phyloP scores from a whole-genome alignment of 2,797 vertebrate genomes.

The Cyclura pinguis region DNA sequence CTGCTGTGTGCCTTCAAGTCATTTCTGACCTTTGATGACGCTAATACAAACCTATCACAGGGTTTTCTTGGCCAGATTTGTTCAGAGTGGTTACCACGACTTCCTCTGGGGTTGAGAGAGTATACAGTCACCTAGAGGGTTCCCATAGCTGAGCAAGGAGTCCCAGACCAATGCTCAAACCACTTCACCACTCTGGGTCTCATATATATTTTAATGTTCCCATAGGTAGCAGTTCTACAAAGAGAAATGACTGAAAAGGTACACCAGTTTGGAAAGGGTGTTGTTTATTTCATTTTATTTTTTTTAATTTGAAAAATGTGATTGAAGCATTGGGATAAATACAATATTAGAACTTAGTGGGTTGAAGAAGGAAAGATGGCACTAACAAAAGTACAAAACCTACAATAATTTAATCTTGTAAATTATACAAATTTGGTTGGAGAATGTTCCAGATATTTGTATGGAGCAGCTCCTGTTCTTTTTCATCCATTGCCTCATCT shows the following conservation, averaged over 20 bases:
- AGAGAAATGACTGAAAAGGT: not conserved
- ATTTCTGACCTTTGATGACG: too few species aligned
- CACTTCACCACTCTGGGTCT: not conserved
- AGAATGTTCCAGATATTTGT: not conserved
- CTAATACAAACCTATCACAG: too few species aligned
- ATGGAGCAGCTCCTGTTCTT: constrained; percentile 17
- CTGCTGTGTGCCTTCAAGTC: too few species aligned
- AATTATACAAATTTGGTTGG: constrained; percentile 25
- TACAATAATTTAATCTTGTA: constrained; percentile 19
- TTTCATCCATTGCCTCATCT: constrained; percentile 10
- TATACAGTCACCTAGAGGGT: too few species aligned
- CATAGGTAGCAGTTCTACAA: too few species aligned
- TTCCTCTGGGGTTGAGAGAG: too few species aligned
- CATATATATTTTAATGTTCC: not conserved
- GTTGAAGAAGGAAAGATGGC: not conserved
- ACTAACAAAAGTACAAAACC: constrained; percentile 7
- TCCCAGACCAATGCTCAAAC: too few species aligned
- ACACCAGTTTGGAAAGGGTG: not conserved
- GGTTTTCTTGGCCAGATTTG: too few species aligned
- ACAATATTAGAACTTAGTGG: not conserved
- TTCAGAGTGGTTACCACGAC: too few species aligned
- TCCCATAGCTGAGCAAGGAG: too few species aligned
- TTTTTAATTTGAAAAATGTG: not conserved
- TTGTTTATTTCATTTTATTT: not conserved
- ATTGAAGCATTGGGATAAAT: not conserved